Evolutionary conservation across 1,140 invertebrate species (phyloP).

Genomic region (Zaprionus africanus): DNA sequence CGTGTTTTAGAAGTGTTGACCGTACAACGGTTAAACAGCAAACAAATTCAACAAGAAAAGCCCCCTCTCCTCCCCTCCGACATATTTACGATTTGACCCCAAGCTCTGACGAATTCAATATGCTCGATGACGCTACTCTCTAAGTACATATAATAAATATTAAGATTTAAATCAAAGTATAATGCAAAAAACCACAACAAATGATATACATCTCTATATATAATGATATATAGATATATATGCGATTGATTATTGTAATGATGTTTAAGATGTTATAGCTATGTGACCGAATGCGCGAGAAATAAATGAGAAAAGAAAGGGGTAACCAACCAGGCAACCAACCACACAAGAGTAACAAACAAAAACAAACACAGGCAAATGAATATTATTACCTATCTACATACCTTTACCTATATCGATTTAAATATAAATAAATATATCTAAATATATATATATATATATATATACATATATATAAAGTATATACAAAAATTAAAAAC

Average conservation of each 20-base stretch:
- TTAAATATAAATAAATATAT: constrained; percentile 68
- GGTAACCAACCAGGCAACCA: constrained; percentile 60
- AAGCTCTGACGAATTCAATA: constrained; percentile 81
- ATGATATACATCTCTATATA: constrained; percentile 31
- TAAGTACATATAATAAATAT: constrained; percentile 76
- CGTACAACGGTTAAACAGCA: constrained; percentile 63
- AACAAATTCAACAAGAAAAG: constrained; percentile 46
- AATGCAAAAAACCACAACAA: constrained; percentile 21
- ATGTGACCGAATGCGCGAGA: constrained; percentile 69
- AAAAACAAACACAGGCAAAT: constrained; percentile 78
- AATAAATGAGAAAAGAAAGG: constrained; percentile 53
- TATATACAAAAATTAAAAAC: constrained; percentile 73
- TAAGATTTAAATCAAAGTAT: constrained; percentile 76
- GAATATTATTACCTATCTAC: constrained; percentile 82
- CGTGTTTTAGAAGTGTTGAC: constrained; percentile 64
- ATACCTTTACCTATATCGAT: constrained; percentile 82
- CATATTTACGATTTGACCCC: constrained; percentile 51
- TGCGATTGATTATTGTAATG: constrained; percentile 79
- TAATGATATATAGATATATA: constrained; percentile 44
- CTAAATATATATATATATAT: constrained; percentile 41
- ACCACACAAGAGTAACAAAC: constrained; percentile 69
- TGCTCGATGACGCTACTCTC: constrained; percentile 83
- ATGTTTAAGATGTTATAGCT: constrained; percentile 82
- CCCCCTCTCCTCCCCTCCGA: constrained; percentile 6
- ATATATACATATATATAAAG: constrained; percentile 62